phyloP scores from a whole-genome alignment of 2,888 invertebrate species.

The Apoda limacodes region DNA sequence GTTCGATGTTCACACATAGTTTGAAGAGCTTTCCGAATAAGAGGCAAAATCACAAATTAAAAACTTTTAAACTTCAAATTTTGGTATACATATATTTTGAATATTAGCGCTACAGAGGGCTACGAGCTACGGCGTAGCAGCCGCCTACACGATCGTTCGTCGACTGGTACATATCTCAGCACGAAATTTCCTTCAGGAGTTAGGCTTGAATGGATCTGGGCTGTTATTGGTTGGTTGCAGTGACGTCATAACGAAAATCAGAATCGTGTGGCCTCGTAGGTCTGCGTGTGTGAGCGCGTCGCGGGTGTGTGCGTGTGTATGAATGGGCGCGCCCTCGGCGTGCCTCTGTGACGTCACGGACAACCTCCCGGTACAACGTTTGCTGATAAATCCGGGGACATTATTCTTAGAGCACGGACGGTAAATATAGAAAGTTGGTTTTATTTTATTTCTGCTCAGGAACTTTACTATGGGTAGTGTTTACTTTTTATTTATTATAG shows the following conservation, averaged over 20 bases:
- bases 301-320: conserved; percentile 38
- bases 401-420: too few species aligned
- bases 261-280: conserved; percentile 70
- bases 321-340: conserved; percentile 61
- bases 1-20: neutral
- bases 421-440: too few species aligned
- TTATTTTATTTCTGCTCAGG: too few species aligned
- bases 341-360: conserved; percentile 56
- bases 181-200: conserved; percentile 70
- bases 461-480: too few species aligned
- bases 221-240: conserved; percentile 69
- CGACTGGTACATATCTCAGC: conserved; percentile 58
- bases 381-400: too few species aligned
- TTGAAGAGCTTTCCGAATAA: conserved; percentile 3
- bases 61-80: conserved; percentile 5
- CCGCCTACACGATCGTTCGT: conserved; percentile 40
- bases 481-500: too few species aligned
- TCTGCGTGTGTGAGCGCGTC: conserved; percentile 26
- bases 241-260: conserved; percentile 79
- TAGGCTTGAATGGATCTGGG: conserved; percentile 76
- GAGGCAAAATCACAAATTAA: neutral
- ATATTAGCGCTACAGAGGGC: too few species aligned
- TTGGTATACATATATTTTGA: too few species aligned
- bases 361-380: too few species aligned
- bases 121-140: conserved; percentile 14